Conservation (phyloP, 2,113 vertebrate species). For the Ancistrus triradiatus region DNA sequence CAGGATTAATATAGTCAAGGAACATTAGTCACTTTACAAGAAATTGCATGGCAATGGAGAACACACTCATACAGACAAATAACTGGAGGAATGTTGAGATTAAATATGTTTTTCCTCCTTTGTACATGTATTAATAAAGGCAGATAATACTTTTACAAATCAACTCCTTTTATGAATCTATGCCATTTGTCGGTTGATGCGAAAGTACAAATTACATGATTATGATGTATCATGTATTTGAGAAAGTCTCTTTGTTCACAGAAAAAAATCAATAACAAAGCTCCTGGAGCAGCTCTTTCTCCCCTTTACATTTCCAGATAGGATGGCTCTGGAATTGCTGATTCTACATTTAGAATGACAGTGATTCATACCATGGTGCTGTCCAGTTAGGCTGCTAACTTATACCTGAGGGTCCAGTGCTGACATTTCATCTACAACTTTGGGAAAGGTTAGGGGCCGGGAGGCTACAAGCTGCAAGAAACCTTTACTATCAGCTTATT, state of each 20-base stretch:
- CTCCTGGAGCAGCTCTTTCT: slow-evolving; percentile 56
- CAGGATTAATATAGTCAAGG: too few species aligned
- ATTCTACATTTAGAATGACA: slow-evolving; percentile 69
- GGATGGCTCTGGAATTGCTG: slow-evolving; percentile 66
- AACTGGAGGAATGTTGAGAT: too few species aligned
- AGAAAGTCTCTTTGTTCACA: slow-evolving; percentile 76
- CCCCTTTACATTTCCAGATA: slow-evolving; percentile 55
- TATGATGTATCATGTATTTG: slow-evolving; percentile 80
- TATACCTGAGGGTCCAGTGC: slow-evolving; percentile 62
- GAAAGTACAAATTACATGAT: slow-evolving; percentile 79
- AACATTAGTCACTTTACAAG: too few species aligned
- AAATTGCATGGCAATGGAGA: too few species aligned
- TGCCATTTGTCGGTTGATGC: slow-evolving; percentile 62
- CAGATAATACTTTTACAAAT: slow-evolving; percentile 54
- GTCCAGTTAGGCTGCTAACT: slow-evolving; percentile 45
- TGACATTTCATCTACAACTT: slow-evolving; percentile 62
- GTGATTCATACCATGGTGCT: slow-evolving; percentile 65
- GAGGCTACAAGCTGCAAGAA: slow-evolving; percentile 43
- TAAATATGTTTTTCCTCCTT: background rate
- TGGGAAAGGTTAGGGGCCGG: slow-evolving; percentile 58
- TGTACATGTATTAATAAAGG: slow-evolving; percentile 1
- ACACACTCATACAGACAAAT: too few species aligned
- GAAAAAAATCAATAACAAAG: slow-evolving; percentile 72
- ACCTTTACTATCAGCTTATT: slow-evolving; percentile 51
- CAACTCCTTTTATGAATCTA: slow-evolving; percentile 51